Evolutionary conservation across 2,113 vertebrate genomes (phyloP).

Genomic region (Globicephala melas): DNA sequence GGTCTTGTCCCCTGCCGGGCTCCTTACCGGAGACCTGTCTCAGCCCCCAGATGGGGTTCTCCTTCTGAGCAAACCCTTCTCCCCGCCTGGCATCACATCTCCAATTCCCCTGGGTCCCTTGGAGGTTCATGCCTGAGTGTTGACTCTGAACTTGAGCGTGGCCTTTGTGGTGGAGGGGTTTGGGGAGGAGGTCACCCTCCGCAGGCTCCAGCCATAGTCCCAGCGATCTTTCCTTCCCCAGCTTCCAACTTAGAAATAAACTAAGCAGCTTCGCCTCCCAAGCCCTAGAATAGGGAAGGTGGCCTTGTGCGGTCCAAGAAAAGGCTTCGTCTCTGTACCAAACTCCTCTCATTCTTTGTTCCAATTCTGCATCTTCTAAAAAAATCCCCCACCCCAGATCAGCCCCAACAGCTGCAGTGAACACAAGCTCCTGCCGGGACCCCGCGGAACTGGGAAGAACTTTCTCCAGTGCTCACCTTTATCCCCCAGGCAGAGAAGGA

Average conservation of each 20-base stretch:
- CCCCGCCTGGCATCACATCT: too few relatives aligned
- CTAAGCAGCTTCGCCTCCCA: background rate
- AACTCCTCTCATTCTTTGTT: background rate
- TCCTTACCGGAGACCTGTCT: background rate
- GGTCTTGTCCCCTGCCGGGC: background rate
- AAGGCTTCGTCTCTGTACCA: background rate
- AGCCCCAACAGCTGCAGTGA: background rate
- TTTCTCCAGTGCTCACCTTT: background rate
- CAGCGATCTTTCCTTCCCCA: background rate
- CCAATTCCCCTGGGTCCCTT: fast-evolving
- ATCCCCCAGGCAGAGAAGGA: background rate
- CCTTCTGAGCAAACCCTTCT: background rate
- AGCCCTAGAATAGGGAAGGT: background rate
- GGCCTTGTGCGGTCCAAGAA: background rate
- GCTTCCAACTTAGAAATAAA: background rate
- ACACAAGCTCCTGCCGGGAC: too few relatives aligned
- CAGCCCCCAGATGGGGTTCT: background rate
- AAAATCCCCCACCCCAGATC: background rate
- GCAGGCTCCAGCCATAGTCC: background rate
- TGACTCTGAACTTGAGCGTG: background rate
- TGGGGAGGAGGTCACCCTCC: background rate
- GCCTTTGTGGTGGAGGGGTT: background rate
- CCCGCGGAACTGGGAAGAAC: background rate
- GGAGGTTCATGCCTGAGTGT: background rate
- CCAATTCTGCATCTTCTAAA: background rate